phyloP scores from a whole-genome alignment of 2,888 invertebrate genomes.

The Acheta domesticus region DNA sequence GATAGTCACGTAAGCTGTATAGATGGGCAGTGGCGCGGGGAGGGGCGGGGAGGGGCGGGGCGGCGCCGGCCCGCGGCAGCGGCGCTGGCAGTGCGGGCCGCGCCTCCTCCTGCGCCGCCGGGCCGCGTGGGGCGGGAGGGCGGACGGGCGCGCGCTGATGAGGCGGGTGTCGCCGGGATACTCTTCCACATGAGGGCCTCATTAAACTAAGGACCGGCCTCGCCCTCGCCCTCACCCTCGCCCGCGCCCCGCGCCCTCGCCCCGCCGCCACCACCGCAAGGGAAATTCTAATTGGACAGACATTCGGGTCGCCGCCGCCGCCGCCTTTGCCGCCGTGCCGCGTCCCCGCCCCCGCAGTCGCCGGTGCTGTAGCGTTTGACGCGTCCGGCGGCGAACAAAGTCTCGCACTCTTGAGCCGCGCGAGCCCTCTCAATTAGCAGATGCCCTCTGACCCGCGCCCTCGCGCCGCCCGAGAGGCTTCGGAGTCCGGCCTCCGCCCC shows the following conservation, averaged over 20 bases:
- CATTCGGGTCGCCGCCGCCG: slow-evolving; percentile 6
- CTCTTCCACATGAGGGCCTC: slow-evolving; percentile 33
- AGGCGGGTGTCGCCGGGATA: slow-evolving; percentile 19
- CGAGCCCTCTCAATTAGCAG: slow-evolving; percentile 1
- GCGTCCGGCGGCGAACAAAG: not conserved
- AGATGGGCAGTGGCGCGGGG: too few relatives aligned
- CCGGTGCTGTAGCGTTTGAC: slow-evolving; percentile 7
- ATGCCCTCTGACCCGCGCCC: slow-evolving; percentile 9
- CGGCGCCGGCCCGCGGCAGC: too few relatives aligned
- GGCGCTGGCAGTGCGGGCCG: too few relatives aligned
- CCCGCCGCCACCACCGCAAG: slow-evolving; percentile 24
- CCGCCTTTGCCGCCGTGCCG: not conserved
- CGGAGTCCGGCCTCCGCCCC: too few relatives aligned
- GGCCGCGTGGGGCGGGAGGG: too few relatives aligned
- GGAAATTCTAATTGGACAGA: slow-evolving; percentile 33
- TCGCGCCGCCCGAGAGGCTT: not conserved
- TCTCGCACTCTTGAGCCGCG: slow-evolving; percentile 5
- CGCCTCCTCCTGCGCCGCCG: too few relatives aligned
- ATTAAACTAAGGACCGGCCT: slow-evolving; percentile 35
- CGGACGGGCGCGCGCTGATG: not conserved
- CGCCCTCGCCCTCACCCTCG: not conserved
- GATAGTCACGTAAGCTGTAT: too few relatives aligned
- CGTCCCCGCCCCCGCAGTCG: not conserved
- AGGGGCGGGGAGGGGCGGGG: too few relatives aligned
- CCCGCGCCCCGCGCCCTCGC: not conserved